Base-by-base conservation (phyloP, 2,888 invertebrate species). In the Epistrophe eligans region DNA sequence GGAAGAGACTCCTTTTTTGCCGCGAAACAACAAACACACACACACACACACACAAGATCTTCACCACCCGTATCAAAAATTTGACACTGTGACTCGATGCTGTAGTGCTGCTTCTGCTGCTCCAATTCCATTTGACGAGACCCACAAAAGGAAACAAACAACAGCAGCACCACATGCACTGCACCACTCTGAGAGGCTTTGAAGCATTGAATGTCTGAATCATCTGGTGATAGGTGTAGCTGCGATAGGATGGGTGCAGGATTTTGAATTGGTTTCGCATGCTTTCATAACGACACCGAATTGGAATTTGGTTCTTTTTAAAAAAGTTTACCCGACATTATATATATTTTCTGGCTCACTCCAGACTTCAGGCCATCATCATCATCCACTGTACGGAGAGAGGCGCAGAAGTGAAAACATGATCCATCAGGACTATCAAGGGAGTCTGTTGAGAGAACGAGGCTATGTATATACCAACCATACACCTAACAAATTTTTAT, bases 211-310 rank as follows among this genome's bases (percentile, higher is more conserved):
- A 58, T 38, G 55, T 55, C 55, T 79, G 82, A 76, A 83, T 83
- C 87, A 79, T 82, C 82, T 71, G 74, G 4, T 7, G 35, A 35
- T 35, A 35, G n/a, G n/a, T n/a, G n/a, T 24, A 3, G 32, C 32
- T 32, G 32, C n/a, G 11, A 13, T 17, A 17, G 35, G 17, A 48
- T 19, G 35, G 35, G 35, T 35, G 45, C n/a, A 74, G 77, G 82
- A 83, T 79, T 83, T 83, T 40, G 79, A 87, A 87, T 87, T 87
- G 87, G 87, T 70, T 79, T 77, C 87, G 76, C 87, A 87, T 87
- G 87, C 83, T 67, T 83, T 87, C 87, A 83, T 87, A 87, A 87
- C 87, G 76, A 87, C 76, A 83, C 62, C 55, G 72, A 79, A 83
- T 82, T 67, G 87, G 82, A 87, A 83, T 87, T 83, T 83, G 9